Base-by-base conservation (phyloP, 2,888 invertebrate species). In the Acleris holmiana region DNA sequence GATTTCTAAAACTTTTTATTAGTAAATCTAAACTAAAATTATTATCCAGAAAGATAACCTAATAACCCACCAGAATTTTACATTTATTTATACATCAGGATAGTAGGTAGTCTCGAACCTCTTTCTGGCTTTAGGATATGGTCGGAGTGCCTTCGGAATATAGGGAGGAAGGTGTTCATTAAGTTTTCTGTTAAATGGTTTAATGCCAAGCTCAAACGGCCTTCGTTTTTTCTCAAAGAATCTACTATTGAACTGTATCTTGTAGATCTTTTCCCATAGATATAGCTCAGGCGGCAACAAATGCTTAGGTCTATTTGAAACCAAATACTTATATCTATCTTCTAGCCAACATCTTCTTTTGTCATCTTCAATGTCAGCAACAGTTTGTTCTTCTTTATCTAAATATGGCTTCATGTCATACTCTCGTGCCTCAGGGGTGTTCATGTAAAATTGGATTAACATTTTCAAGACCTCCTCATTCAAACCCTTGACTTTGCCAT, bases 231-330 rank as follows among this genome's bases (percentile, higher is more conserved):
- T 91, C 57, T 97, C 97, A 84, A 95, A 82, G 54, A 94, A 93
- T 67, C 96, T 91, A 0, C 95, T 96, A 13, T 96, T 93, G 75
- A 95, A 88, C 77, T 95, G 88, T 19, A 96, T 94, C 82, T 97
- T 96, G 81, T 97, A 98, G 69, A 98, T 96, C 70, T 94, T 94
- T 79, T 98, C 97, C 98, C 98, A 98, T 63, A 94, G 82, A 76
- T 96, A 96, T 41, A 95, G 89, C 89, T 98, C 97, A 21, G 96
- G 96, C 13, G 85, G 66, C 50, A 94, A 83, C 19, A 93, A 87
- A 76, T 94, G 94, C 64, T 94, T 93, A 0, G 95, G 94, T 69
- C 96, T 93, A 78, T 96, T 96, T 2, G 96, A 90, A 60, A 94
- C 89, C 69, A 97, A 77, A 79, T 94, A 93, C 78, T 96, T 96